Percentiles rank a stretch among this genome's conserved stretches.
Conservation (phyloP, 2,888 invertebrate genomes). For the Sepioteuthis lessoniana region DNA sequence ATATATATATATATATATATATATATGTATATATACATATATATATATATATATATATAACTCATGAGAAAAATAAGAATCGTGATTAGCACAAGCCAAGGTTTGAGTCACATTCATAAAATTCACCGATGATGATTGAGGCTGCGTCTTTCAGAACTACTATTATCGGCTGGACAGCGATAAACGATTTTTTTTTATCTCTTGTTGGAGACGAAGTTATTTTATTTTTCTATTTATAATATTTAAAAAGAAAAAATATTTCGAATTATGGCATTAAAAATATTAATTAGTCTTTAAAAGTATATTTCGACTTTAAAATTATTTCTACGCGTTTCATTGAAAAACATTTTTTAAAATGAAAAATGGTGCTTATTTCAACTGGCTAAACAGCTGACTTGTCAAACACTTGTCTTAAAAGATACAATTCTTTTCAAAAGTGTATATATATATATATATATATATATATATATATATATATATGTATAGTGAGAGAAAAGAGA, state of each 20-base stretch:
- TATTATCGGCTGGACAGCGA: background rate
- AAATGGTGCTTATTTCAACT: background rate
- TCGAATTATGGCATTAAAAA: background rate
- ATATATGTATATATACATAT: too few species aligned
- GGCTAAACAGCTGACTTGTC: background rate
- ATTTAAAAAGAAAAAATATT: background rate
- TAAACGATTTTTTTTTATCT: background rate
- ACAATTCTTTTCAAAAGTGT: too few species aligned
- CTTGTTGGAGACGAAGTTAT: background rate
- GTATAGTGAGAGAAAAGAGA: too few species aligned
- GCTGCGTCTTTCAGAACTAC: conserved; percentile 3
- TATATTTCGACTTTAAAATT: background rate
- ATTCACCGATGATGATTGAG: background rate
- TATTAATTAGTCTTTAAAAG: background rate
- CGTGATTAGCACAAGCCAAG: background rate
- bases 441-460: too few species aligned
- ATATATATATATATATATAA: too few species aligned
- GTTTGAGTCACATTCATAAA: background rate
- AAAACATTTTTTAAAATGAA: background rate
- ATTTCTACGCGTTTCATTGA: background rate
- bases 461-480: too few species aligned
- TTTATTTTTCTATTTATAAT: conserved; percentile 5
- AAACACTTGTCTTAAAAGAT: too few species aligned
- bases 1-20: too few species aligned
- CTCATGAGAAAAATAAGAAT: background rate